Conservation (phyloP, 2,113 vertebrate genomes). For the Saimiri boliviensis region DNA sequence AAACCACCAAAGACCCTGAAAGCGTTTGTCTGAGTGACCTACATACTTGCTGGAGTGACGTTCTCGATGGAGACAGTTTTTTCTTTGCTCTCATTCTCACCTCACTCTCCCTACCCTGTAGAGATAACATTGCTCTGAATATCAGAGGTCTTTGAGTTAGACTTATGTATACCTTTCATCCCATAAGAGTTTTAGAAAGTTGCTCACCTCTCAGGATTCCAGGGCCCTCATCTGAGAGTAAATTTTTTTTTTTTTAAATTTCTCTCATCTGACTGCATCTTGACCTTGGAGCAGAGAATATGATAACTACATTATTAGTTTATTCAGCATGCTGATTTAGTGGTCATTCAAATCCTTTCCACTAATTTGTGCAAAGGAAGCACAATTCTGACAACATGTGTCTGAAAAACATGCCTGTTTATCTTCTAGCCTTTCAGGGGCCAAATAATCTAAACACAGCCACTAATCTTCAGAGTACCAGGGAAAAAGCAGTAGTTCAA, state of each 20-base stretch:
- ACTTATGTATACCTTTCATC: background rate
- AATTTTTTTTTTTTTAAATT: background rate
- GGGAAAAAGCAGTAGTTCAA: background rate
- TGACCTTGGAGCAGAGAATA: background rate
- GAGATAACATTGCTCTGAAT: background rate
- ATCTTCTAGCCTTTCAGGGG: background rate
- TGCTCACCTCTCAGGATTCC: background rate
- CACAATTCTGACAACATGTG: background rate
- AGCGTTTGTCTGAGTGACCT: slow-evolving; percentile 16
- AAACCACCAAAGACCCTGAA: slow-evolving; percentile 42
- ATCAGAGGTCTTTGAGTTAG: background rate
- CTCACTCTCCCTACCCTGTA: background rate
- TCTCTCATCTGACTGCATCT: background rate
- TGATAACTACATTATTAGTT: background rate
- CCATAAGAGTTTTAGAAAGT: background rate
- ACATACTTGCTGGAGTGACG: background rate
- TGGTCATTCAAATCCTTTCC: background rate
- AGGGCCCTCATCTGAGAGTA: background rate
- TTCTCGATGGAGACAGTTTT: background rate
- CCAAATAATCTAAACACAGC: background rate
- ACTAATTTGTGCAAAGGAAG: background rate
- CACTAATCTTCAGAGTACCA: background rate
- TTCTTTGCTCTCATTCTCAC: background rate
- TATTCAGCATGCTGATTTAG: background rate
- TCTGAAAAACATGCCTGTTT: background rate